Percentiles rank a stretch among this genome's conserved stretches.
Conservation (phyloP, 2,113 vertebrate genomes). For the Oreochromis aureus region DNA sequence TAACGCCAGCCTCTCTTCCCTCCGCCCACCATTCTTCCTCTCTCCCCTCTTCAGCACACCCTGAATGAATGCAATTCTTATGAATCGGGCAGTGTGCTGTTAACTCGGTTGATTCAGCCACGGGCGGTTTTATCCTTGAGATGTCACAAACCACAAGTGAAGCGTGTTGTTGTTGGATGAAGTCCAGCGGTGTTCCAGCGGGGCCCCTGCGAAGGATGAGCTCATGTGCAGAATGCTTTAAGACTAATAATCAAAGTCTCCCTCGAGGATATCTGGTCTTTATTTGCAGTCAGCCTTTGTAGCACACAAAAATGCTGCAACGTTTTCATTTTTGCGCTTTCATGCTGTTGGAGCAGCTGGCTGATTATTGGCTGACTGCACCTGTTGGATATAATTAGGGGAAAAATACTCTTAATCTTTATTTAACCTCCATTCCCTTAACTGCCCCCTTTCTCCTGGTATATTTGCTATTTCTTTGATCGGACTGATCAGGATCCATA, state of each 20-base stretch:
- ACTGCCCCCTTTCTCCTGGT: neutral
- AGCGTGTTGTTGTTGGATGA: conserved; percentile 45
- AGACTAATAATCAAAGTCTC: neutral
- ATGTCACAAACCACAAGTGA: conserved; percentile 40
- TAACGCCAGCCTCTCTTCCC: conserved; percentile 59
- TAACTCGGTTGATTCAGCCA: conserved; percentile 41
- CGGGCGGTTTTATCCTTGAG: conserved; percentile 32
- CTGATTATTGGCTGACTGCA: neutral
- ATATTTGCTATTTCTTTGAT: neutral
- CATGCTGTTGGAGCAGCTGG: neutral
- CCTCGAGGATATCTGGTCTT: neutral
- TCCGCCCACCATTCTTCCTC: conserved; percentile 60
- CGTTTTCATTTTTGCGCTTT: neutral
- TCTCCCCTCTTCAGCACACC: conserved; percentile 9
- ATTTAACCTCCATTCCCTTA: neutral
- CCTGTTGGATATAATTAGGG: neutral
- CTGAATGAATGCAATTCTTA: conserved; percentile 49
- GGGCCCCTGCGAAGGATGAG: neutral
- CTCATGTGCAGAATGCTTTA: neutral
- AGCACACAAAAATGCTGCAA: neutral
- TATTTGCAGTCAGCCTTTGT: neutral
- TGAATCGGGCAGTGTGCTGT: conserved; percentile 52
- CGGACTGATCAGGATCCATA: neutral
- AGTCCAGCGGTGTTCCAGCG: neutral
- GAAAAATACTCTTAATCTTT: neutral